Percentiles rank a stretch among this genome's conserved stretches.
These are phyloP conservation scores for Albula goreensis DNA, from an alignment of 2,113 vertebrate species.

Conservation along the genomic window DNA sequence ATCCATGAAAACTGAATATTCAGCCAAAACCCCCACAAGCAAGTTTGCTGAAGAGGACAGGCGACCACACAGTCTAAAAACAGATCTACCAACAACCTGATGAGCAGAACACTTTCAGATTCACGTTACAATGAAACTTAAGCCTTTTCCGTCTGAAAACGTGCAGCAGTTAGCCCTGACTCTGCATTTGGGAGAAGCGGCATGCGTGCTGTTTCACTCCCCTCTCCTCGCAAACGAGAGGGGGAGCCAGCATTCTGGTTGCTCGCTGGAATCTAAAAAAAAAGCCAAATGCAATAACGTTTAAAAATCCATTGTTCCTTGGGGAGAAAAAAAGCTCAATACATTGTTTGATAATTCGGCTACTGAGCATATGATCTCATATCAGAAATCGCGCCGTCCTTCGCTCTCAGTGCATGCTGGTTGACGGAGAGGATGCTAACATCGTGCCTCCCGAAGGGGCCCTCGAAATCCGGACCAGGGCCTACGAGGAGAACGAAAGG, in stretches of 20 bases:
- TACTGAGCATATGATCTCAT: not conserved
- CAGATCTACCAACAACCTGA: not conserved
- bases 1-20: too few species aligned
- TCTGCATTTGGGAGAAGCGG: too few species aligned
- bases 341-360: not conserved
- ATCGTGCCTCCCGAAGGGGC: not conserved
- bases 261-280: too few species aligned
- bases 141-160: not conserved
- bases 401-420: not conserved
- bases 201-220: too few species aligned
- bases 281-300: not conserved
- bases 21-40: too few species aligned
- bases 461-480: not conserved
- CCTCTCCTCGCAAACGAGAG: too few species aligned
- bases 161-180: not conserved
- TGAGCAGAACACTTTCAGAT: not conserved
- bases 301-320: not conserved
- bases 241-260: too few species aligned
- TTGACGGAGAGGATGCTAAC: not conserved
- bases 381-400: not conserved
- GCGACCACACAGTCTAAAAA: not conserved
- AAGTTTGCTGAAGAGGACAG: not conserved
- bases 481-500: not conserved
- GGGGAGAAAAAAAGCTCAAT: not conserved
- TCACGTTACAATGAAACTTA: not conserved